Evolutionary conservation across 2,888 invertebrate genomes (phyloP).

Genomic region (Psylliodes chrysocephalus): DNA sequence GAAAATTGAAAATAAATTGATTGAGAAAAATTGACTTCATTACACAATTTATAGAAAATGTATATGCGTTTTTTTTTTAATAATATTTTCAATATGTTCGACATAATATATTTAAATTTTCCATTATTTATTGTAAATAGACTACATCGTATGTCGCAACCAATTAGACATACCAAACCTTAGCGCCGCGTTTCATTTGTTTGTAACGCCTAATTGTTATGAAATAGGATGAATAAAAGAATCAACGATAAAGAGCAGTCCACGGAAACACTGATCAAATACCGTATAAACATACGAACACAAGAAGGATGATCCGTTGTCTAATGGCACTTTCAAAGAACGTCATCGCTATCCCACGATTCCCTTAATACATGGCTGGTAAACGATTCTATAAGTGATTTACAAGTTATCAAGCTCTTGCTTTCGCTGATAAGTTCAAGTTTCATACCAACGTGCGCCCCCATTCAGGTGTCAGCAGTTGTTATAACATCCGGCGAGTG

Average conservation of each 20-base stretch:
- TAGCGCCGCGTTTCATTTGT: too few species aligned
- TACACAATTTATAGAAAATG: too few species aligned
- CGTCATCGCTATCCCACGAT: slow-evolving; percentile 3
- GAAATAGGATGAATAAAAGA: too few species aligned
- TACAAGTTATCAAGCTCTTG: slow-evolving; percentile 31
- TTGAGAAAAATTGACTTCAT: too few species aligned
- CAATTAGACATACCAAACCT: too few species aligned
- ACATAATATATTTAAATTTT: too few species aligned
- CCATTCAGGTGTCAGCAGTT: slow-evolving; percentile 38
- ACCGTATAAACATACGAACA: background rate
- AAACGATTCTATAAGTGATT: slow-evolving; percentile 32
- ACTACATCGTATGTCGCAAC: too few species aligned
- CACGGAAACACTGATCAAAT: background rate
- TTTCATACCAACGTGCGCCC: slow-evolving; percentile 29
- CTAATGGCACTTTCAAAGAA: background rate
- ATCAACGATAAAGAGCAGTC: background rate
- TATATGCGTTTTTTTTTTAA: too few species aligned
- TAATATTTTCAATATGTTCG: too few species aligned
- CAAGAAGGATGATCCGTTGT: background rate
- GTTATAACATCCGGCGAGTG: slow-evolving; percentile 40
- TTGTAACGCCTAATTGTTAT: too few species aligned
- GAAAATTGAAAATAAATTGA: too few species aligned
- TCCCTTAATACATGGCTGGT: slow-evolving; percentile 12
- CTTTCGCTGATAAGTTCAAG: slow-evolving; percentile 36
- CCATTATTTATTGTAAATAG: too few species aligned